A percentile compares a stretch with the other conserved stretches of the same genome.
These are phyloP conservation scores for Sitta europaea DNA, from an alignment of 2,113 vertebrate species.

Conservation along the genomic window DNA sequence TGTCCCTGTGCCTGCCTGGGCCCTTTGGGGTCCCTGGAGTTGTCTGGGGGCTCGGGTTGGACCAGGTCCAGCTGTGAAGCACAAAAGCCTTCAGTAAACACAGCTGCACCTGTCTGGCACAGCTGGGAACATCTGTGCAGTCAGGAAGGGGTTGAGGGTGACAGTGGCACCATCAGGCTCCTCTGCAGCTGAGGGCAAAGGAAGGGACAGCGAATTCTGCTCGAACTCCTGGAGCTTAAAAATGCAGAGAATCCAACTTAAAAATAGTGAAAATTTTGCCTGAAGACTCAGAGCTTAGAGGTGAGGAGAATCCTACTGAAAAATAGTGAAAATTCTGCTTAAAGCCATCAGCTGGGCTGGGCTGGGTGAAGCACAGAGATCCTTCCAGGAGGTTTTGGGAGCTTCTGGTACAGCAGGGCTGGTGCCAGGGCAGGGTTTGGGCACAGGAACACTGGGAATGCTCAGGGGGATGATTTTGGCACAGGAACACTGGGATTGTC, in stretches of 20 bases:
- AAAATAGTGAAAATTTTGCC: not conserved
- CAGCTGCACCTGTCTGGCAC: fast-evolving
- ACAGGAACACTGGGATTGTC: no score
- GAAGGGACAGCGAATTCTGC: not conserved
- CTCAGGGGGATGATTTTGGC: no score
- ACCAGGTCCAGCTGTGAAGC: fast-evolving
- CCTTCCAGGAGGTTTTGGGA: not conserved
- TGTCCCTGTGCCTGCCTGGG: not conserved
- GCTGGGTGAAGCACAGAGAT: not conserved
- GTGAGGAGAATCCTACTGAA: not conserved
- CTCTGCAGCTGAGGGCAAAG: not conserved
- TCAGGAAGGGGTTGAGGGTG: fast-evolving
- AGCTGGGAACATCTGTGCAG: not conserved
- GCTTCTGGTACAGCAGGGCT: not conserved
- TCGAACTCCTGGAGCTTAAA: not conserved
- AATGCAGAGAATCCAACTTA: not conserved
- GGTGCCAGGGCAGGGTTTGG: not conserved
- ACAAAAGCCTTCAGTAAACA: fast-evolving
- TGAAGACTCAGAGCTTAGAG: not conserved
- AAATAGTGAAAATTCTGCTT: not conserved
- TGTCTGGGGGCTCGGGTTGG: fast-evolving
- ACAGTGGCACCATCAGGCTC: not conserved
- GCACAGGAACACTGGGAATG: not conserved
- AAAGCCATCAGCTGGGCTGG: not conserved
- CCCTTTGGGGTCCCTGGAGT: not conserved